These are phyloP conservation scores for Pterocles orientalis DNA, from an alignment of 2,113 vertebrate species.

Conservation along the genomic window DNA sequence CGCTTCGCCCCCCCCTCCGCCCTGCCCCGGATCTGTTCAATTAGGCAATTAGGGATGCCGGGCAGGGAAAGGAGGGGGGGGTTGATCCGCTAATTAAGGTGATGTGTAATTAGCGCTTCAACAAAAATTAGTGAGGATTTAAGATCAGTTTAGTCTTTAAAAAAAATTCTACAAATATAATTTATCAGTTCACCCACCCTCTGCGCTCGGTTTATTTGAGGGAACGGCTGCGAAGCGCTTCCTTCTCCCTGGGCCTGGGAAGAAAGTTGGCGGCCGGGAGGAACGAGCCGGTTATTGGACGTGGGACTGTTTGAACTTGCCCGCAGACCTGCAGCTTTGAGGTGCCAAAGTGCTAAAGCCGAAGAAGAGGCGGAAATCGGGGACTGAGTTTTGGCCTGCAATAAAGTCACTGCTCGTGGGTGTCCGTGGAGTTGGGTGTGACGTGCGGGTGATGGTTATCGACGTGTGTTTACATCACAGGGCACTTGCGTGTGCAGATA, in stretches of 20 bases:
- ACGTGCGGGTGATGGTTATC: background rate
- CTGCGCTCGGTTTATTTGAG: background rate
- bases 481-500: rapidly evolving
- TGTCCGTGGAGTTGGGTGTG: background rate
- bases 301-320: background rate
- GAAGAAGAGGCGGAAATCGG: background rate
- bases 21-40: constrained; percentile 71
- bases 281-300: background rate
- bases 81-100: constrained; percentile 76
- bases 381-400: background rate
- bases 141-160: constrained; percentile 37
- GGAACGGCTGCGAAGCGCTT: background rate
- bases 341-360: background rate
- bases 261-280: background rate
- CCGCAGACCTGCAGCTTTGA: background rate
- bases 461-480: background rate
- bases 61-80: background rate
- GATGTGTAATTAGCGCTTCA: constrained; percentile 78
- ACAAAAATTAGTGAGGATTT: constrained; percentile 75
- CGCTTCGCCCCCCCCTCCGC: background rate
- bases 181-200: background rate
- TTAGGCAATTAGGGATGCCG: constrained; percentile 76
- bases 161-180: background rate
- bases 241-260: background rate
- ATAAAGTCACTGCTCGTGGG: rapidly evolving